phyloP scores from a whole-genome alignment of 2,113 vertebrate genomes.

The Muntiacus reevesi region DNA sequence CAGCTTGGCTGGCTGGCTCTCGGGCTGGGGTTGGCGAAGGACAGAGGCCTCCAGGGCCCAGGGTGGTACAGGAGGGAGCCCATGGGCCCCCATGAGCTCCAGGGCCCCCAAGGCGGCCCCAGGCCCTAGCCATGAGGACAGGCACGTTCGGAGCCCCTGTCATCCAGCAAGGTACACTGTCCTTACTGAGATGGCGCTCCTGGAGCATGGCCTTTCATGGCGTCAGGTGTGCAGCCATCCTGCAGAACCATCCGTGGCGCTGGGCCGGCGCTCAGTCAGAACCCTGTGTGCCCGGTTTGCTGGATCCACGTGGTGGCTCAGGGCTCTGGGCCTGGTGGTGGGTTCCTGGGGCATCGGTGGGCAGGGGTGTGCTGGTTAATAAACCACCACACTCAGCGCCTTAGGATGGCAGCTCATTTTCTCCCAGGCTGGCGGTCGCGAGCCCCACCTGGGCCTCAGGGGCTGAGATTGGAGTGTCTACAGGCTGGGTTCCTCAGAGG shows the following conservation, averaged over 20 bases:
- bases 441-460: not conserved
- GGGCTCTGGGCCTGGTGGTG: not conserved
- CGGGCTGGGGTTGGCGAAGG: not conserved
- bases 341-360: not conserved
- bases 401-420: not conserved
- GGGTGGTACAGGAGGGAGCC: not conserved
- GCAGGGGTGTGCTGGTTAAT: not conserved
- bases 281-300: not conserved
- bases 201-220: not conserved
- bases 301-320: not conserved
- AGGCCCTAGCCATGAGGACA: not conserved
- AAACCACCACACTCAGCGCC: too few relatives aligned
- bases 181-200: not conserved
- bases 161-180: not conserved
- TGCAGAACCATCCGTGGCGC: fast-evolving
- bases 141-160: not conserved
- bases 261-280: not conserved
- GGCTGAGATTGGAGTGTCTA: not conserved
- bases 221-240: too few relatives aligned
- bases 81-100: not conserved
- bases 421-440: fast-evolving
- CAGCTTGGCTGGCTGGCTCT: not conserved
- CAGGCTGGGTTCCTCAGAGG: not conserved
- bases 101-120: not conserved
- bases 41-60: not conserved